phyloP scores from a whole-genome alignment of 92 coral and sea anemone genomes.

The Isaurus tuberculatus region DNA sequence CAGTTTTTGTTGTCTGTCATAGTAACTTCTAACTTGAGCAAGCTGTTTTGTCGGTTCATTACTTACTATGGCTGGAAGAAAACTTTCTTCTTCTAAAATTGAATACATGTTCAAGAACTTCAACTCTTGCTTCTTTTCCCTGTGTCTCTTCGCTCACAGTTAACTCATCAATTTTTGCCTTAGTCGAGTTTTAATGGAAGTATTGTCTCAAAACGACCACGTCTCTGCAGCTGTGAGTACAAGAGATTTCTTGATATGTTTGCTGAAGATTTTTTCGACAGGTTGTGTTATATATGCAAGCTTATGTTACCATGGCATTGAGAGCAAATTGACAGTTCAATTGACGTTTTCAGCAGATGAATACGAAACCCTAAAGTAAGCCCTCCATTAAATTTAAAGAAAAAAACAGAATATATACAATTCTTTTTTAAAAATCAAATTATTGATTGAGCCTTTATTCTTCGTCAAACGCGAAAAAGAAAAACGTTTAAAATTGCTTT shows the following conservation, averaged over 20 bases:
- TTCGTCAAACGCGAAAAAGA: too few relatives aligned
- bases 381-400: too few relatives aligned
- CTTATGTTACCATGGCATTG: constrained; percentile 13
- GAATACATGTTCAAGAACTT: constrained; percentile 48
- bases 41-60: constrained; percentile 81
- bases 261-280: constrained; percentile 29
- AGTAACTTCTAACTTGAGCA: constrained; percentile 77
- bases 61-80: constrained; percentile 74
- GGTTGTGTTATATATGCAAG: background rate
- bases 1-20: constrained; percentile 73
- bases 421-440: too few relatives aligned
- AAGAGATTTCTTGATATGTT: background rate
- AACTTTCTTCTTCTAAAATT: constrained; percentile 86
- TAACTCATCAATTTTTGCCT: background rate
- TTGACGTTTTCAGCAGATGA: constrained; percentile 28
- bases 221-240: constrained; percentile 27
- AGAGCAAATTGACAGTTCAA: constrained; percentile 4
- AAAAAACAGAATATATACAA: too few relatives aligned
- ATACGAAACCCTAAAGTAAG: background rate
- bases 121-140: background rate
- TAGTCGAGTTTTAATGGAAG: background rate
- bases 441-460: too few relatives aligned
- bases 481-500: too few relatives aligned
- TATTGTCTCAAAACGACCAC: constrained; percentile 23
- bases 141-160: background rate